Conservation (phyloP, 2,888 invertebrate genomes). For the Cepaea hortensis region DNA sequence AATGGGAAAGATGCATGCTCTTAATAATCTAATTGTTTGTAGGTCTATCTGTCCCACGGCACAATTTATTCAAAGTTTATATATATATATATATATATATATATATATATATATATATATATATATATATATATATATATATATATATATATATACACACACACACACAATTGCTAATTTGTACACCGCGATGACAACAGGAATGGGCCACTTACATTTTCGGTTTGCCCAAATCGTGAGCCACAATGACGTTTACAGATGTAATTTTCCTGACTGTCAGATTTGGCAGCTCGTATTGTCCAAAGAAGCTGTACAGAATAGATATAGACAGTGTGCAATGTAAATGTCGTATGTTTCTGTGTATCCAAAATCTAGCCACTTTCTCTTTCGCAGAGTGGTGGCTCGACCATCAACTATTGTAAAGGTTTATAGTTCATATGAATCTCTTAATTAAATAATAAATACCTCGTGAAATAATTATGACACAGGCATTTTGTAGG, state of each 20-base stretch:
- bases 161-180: not conserved
- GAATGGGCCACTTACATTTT: constrained; percentile 47
- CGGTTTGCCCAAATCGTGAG: constrained; percentile 48
- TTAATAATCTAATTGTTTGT: too few relatives aligned
- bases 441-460: too few relatives aligned
- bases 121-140: not conserved
- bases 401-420: too few relatives aligned
- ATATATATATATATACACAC: not conserved
- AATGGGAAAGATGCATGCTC: too few relatives aligned
- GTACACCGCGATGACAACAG: not conserved
- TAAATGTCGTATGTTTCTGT: not conserved
- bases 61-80: too few relatives aligned
- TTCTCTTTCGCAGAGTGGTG: too few relatives aligned
- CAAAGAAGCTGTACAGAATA: constrained; percentile 49
- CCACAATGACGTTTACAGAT: constrained; percentile 45
- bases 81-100: not conserved
- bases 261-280: constrained; percentile 36
- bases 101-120: not conserved
- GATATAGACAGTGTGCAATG: not conserved
- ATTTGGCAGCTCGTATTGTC: constrained; percentile 55
- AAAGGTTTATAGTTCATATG: too few relatives aligned
- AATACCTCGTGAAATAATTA: too few relatives aligned
- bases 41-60: too few relatives aligned
- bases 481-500: too few relatives aligned
- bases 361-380: too few relatives aligned